phyloP scores from a whole-genome alignment of 2,797 vertebrate genomes.

The Muscicapa comitata region DNA sequence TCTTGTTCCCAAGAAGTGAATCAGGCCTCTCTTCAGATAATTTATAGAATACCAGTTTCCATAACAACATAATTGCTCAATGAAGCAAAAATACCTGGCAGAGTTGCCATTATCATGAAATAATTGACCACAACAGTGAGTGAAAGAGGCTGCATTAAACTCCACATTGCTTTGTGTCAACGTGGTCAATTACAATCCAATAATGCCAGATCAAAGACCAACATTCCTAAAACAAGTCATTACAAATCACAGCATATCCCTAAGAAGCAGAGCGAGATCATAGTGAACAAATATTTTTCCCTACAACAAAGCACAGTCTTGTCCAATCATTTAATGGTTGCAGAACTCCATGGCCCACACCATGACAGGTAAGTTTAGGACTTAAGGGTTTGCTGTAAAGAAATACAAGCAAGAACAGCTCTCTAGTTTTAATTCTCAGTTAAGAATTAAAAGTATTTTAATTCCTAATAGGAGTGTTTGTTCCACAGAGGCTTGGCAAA shows the following conservation, averaged over 20 bases:
- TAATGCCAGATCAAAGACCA: background rate
- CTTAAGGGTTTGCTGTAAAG: background rate
- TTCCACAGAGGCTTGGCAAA: background rate
- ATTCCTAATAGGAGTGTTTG: background rate
- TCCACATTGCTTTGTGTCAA: background rate
- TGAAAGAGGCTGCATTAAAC: background rate
- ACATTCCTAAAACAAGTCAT: background rate
- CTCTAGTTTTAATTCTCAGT: background rate
- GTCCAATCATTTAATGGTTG: background rate
- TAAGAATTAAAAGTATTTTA: too few relatives aligned
- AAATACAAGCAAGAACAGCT: background rate
- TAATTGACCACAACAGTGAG: slow-evolving; percentile 32
- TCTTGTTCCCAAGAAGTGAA: slow-evolving; percentile 1
- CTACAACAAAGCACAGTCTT: background rate
- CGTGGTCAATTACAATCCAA: background rate
- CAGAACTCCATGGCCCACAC: background rate
- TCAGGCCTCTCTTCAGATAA: background rate
- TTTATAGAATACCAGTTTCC: slow-evolving; percentile 41
- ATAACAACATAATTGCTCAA: slow-evolving; percentile 60
- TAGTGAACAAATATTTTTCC: background rate
- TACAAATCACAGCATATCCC: background rate
- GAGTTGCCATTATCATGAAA: slow-evolving; percentile 5
- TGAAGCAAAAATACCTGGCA: slow-evolving; percentile 38
- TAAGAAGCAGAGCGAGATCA: background rate
- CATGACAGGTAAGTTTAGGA: background rate